Evolutionary conservation across 2,888 invertebrate species (phyloP).

Genomic region (Drosophila fulvimacula): DNA sequence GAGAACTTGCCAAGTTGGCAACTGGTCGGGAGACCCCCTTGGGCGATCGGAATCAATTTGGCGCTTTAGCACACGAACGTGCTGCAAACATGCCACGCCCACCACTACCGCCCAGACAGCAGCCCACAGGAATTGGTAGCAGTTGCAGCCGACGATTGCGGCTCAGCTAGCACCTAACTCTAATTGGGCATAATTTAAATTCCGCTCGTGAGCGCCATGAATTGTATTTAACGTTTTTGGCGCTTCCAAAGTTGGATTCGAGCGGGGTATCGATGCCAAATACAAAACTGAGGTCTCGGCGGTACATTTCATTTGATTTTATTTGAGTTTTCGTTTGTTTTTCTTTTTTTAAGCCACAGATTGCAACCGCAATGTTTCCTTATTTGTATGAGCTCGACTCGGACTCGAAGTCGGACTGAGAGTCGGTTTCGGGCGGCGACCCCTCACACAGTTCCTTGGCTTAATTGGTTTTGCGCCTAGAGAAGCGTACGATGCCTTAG

Average conservation of each 20-base stretch:
- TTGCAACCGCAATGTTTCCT: conserved; percentile 64
- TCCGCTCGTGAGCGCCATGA: conserved; percentile 83
- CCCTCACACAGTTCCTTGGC: conserved; percentile 35
- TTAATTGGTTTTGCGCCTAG: conserved; percentile 79
- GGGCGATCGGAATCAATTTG: conserved; percentile 80
- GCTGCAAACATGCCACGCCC: conserved; percentile 72
- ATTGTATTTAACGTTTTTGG: conserved; percentile 79
- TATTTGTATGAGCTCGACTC: conserved; percentile 56
- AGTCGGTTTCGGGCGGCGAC: neutral
- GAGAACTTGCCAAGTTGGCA: conserved; percentile 21
- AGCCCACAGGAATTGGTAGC: conserved; percentile 66
- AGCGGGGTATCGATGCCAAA: conserved; percentile 14
- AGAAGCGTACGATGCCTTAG: conserved; percentile 69
- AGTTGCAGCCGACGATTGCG: conserved; percentile 20
- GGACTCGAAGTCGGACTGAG: neutral
- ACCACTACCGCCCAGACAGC: conserved; percentile 28
- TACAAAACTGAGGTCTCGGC: conserved; percentile 41
- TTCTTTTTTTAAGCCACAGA: conserved; percentile 32
- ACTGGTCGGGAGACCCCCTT: conserved; percentile 54
- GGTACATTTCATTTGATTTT: conserved; percentile 80
- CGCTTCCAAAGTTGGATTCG: conserved; percentile 75
- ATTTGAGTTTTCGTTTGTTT: conserved; percentile 47
- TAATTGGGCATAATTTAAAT: conserved; percentile 84
- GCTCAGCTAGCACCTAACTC: conserved; percentile 71
- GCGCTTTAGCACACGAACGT: conserved; percentile 80